phyloP scores from a whole-genome alignment of 2,888 invertebrate species.

The Shargacucullia verbasci region DNA sequence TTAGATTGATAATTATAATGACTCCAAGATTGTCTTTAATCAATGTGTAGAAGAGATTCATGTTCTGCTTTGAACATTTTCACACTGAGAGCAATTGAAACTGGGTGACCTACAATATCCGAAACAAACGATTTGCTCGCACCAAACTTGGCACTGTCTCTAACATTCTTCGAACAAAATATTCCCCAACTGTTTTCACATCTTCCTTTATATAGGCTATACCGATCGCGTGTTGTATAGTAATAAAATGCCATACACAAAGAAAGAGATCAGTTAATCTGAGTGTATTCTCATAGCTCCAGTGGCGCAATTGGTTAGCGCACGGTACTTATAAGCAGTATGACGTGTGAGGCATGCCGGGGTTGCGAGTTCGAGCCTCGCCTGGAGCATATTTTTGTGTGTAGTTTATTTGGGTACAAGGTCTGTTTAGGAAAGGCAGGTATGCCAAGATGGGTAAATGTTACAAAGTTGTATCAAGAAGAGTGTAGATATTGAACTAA shows the following conservation, averaged over 20 bases:
- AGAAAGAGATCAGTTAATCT: constrained; percentile 21
- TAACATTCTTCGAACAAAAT: not conserved
- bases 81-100: too few species aligned
- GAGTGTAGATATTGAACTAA: too few species aligned
- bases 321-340: constrained; percentile 99
- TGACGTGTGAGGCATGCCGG: constrained; percentile 68
- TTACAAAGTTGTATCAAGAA: too few species aligned
- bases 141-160: constrained; percentile 6
- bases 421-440: too few species aligned
- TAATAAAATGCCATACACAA: not conserved
- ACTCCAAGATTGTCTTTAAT: too few species aligned
- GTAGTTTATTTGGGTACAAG: not conserved
- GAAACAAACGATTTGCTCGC: too few species aligned
- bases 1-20: too few species aligned
- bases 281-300: constrained; percentile 90
- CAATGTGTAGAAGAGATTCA: not conserved
- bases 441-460: too few species aligned
- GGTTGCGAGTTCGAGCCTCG: constrained; percentile 62
- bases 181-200: constrained; percentile 3
- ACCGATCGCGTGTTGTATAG: not conserved
- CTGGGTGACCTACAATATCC: too few species aligned
- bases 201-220: not conserved
- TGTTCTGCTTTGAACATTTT: too few species aligned
- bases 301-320: constrained; percentile 99
- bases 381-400: constrained; percentile 56